A percentile compares a stretch with the other conserved stretches of the same genome.
Conservation (phyloP, 1,140 invertebrate species). For the Pogonognathellus flavescens region DNA sequence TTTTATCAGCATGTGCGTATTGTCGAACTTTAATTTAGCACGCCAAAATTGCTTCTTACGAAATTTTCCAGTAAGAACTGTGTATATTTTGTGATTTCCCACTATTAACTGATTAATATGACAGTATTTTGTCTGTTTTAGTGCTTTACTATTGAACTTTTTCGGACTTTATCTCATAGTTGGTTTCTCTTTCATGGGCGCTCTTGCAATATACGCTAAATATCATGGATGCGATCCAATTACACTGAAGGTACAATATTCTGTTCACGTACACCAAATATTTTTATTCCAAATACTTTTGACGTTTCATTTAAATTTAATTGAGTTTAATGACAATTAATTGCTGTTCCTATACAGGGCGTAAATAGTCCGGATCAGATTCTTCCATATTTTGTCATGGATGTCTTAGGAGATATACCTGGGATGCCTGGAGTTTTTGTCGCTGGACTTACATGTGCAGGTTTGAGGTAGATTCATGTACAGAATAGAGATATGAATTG, state of each 20-base stretch:
- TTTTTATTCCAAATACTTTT: slow-evolving; percentile 61
- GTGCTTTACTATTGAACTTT: slow-evolving; percentile 78
- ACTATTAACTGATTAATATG: background rate
- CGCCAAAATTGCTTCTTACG: too few relatives aligned
- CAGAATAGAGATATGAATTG: too few relatives aligned
- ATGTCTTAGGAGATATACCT: slow-evolving; percentile 70
- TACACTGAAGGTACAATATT: slow-evolving; percentile 6
- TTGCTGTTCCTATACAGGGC: too few relatives aligned
- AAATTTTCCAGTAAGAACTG: background rate
- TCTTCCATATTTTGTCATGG: slow-evolving; percentile 73
- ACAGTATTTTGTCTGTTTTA: slow-evolving; percentile 66
- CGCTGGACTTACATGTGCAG: slow-evolving; percentile 74
- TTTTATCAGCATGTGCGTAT: too few relatives aligned
- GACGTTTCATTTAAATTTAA: too few relatives aligned
- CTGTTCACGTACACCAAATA: background rate
- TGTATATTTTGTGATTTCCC: background rate
- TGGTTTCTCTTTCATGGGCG: slow-evolving; percentile 81
- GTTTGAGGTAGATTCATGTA: slow-evolving; percentile 71
- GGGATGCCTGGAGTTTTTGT: slow-evolving; percentile 74
- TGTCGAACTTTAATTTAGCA: too few relatives aligned
- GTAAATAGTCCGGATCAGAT: slow-evolving; percentile 69
- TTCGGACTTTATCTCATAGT: slow-evolving; percentile 78
- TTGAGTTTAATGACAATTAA: too few relatives aligned
- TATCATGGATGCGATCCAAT: slow-evolving; percentile 73
- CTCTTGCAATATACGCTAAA: slow-evolving; percentile 72